phyloP scores from a whole-genome alignment of 2,888 invertebrate genomes.

The Augiades crinisus region DNA sequence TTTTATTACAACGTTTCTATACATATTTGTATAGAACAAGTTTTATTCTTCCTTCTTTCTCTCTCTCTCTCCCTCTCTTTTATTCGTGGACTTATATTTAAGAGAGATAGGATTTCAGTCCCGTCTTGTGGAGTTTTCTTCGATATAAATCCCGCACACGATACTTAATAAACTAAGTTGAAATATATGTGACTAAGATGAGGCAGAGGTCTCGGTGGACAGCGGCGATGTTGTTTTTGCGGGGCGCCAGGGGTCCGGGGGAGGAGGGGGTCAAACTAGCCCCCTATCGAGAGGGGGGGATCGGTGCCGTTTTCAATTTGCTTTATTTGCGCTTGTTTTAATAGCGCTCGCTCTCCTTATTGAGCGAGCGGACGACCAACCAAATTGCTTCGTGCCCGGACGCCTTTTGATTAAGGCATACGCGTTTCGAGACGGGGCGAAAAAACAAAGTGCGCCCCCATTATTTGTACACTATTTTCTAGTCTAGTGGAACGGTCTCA shows the following conservation, averaged over 20 bases:
- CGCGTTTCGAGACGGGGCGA: conserved; percentile 48
- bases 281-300: conserved; percentile 48
- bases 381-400: conserved; percentile 78
- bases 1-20: too few relatives aligned
- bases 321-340: conserved; percentile 80
- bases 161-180: conserved; percentile 29
- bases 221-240: conserved; percentile 55
- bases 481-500: conserved; percentile 26
- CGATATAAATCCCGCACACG: conserved; percentile 17
- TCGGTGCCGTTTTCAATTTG: conserved; percentile 77
- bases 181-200: conserved; percentile 47
- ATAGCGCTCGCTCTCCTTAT: conserved; percentile 77
- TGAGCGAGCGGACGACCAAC: conserved; percentile 67
- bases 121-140: too few relatives aligned
- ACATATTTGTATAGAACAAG: too few relatives aligned
- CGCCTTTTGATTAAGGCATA: conserved; percentile 73
- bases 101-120: too few relatives aligned
- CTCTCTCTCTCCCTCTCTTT: too few relatives aligned
- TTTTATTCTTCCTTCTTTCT: too few relatives aligned
- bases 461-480: conserved; percentile 35
- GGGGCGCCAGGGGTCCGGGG: conserved; percentile 42
- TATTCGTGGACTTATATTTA: too few relatives aligned
- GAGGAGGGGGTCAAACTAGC: conserved; percentile 43
- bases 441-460: conserved; percentile 57
- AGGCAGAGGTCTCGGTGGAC: conserved; percentile 37